Percentiles rank a stretch among this genome's conserved stretches.
phyloP scores from a whole-genome alignment of 2,888 invertebrate genomes.

The Bruchidius siliquastri region DNA sequence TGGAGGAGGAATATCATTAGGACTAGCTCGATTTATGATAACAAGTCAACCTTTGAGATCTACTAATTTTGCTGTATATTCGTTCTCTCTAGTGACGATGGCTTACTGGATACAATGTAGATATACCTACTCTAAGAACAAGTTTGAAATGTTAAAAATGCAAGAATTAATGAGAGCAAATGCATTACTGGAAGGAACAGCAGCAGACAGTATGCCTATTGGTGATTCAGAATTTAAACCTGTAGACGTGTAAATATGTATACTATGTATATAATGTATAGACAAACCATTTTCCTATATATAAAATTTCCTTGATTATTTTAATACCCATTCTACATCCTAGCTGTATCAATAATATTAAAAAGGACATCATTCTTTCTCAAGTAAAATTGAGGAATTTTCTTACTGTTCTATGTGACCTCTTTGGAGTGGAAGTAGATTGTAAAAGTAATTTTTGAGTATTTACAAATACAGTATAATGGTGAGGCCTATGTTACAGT shows the following conservation, averaged over 20 bases:
- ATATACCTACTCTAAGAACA: constrained; percentile 62
- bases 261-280: neutral
- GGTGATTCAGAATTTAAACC: neutral
- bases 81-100: constrained; percentile 61
- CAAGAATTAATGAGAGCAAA: constrained; percentile 59
- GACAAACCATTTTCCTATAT: too few relatives aligned
- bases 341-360: too few relatives aligned
- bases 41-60: constrained; percentile 64
- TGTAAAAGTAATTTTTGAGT: too few relatives aligned
- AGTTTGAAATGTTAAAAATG: constrained; percentile 60
- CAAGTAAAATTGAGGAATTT: too few relatives aligned
- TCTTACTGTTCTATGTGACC: too few relatives aligned
- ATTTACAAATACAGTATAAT: too few relatives aligned
- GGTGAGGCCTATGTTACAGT: too few relatives aligned
- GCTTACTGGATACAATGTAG: constrained; percentile 68
- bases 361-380: too few relatives aligned
- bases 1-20: constrained; percentile 62
- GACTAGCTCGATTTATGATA: constrained; percentile 65
- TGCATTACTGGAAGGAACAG: constrained; percentile 61
- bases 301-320: too few relatives aligned
- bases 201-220: neutral
- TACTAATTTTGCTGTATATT: constrained; percentile 61
- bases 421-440: too few relatives aligned
- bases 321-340: too few relatives aligned
- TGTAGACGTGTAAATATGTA: neutral